Evolutionary conservation across 1,140 invertebrate genomes (phyloP).

Genomic region (Drosophila lowei): DNA sequence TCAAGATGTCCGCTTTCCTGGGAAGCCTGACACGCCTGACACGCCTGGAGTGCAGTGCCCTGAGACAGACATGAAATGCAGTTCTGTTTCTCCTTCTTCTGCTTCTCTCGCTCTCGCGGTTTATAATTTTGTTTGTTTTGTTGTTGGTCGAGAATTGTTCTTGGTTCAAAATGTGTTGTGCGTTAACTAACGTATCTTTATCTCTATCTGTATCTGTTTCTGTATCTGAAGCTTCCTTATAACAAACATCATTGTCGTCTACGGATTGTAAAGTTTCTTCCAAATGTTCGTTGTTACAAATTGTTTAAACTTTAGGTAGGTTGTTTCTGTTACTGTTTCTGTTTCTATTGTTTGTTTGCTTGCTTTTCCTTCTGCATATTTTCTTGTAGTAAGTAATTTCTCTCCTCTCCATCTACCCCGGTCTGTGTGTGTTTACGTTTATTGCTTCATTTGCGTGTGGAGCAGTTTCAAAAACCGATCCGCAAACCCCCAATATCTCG

Average conservation of each 20-base stretch:
- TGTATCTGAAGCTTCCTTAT: neutral
- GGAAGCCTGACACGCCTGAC: too few relatives aligned
- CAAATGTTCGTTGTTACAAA: conserved; percentile 49
- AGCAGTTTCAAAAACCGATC: conserved; percentile 39
- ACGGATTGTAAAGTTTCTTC: conserved; percentile 45
- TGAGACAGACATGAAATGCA: conserved; percentile 16
- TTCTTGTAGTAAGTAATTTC: too few relatives aligned
- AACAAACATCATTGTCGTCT: neutral
- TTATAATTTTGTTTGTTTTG: neutral
- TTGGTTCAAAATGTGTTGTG: conserved; percentile 13
- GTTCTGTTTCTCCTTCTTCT: neutral
- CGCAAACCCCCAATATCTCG: neutral
- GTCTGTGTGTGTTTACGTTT: conserved; percentile 28
- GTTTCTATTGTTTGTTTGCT: conserved; percentile 30
- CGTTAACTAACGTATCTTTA: conserved; percentile 30
- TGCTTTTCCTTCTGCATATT: conserved; percentile 28
- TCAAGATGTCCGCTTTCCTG: too few relatives aligned
- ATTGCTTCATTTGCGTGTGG: conserved; percentile 6
- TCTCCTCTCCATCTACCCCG: neutral
- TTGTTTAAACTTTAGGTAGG: conserved; percentile 73
- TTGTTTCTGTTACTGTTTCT: conserved; percentile 55
- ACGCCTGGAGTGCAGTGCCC: too few relatives aligned
- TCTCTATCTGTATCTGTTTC: neutral
- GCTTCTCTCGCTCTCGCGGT: neutral
- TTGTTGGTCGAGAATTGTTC: neutral